Evolutionary conservation across 2,113 vertebrate genomes (phyloP), one percentile per base, ranked within the genome.

Genomic region (Chamaetylas fuelleborni): DNA sequence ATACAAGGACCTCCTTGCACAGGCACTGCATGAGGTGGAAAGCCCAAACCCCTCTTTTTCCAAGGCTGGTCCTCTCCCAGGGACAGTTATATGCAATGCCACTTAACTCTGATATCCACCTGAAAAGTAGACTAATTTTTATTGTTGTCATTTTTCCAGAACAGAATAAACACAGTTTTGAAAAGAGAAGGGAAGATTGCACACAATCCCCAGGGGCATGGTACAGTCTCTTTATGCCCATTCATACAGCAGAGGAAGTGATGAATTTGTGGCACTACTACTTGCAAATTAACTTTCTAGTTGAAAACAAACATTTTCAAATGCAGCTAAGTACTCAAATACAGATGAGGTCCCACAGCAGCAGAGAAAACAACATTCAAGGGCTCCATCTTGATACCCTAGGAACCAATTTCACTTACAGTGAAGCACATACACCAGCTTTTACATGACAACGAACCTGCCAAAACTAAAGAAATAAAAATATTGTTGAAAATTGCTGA

Each of bases 241-340:
- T 72, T 78, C 65, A 73, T 14, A n/a, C 18, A 58, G n/a, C n/a
- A 70, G 57, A 48, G 24, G 40, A 90, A 85, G 42, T 14, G 33
- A 90, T 40, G 47, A 66, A 94, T 70, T 78, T 0, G 0, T 86
- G 64, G 26, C 3, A 2, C 22, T 74, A 60, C 64, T 74, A 28
- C 76, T 91, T 83, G 48, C 34, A 92, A 70, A 81, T 93, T 91
- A 94, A 83, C 91, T 93, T 83, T 40, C 47, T 66, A 78, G 64
- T 48, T 64, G 47, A 84, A 92, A 95, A 82, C 34, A 90, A 90
- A 71, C 5, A 47, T 73, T 69, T 94, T 66, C 67, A 73, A 38
- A 50, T 23, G 19, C 48, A 86, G 36, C 26, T 83, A 92, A 70
- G 62, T 64, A 57, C 71, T 58, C 42, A 86, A 61, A 66, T 53